Evolutionary conservation across 2,797 vertebrate genomes (phyloP), one percentile per base, ranked within the genome.

Genomic region (Vireo griseus): DNA sequence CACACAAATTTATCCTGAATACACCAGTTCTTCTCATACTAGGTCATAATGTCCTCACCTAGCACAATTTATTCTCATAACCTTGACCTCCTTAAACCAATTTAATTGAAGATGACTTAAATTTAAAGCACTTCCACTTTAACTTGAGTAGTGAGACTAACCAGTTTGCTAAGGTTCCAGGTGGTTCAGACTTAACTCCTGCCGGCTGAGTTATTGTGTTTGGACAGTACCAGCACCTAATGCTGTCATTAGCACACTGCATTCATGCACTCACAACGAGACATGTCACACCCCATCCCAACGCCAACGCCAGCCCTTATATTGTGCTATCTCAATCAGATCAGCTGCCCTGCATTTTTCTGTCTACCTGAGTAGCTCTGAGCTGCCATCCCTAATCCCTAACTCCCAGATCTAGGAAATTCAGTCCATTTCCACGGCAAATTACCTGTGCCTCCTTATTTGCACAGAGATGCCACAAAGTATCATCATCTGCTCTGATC

Each of bases 401-500:
- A 40, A 66, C 40, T 65, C 35, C 29, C 44, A 61, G 16, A 74
- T 22, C 45, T 57, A 80, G 39, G 42, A 88, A 88, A 61, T 52
- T n/a, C 78, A 82, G 17, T 25, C 47, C 29, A 19, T 25, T 85
- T 71, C 59, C 54, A 52, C 51, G 82, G 16, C 52, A 82, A 77
- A 76, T 77, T 77, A 80, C 57, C 61, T 37, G n/a, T 67, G 44
- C 11, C 17, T 93, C 51, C 68, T 71, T 52, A 90, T 65, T 92
- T 89, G 77, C 44, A 87, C 65, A 87, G 47, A 92, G 59, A 71
- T 71, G 28, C 31, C 57, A 59, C 24, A 35, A 65, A 57, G 17
- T 31, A 65, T 45, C 35, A 12, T 8, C 14, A 72, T 47, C 39
- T 82, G n/a, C 44, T 86, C 59, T 71, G 55, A 91, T 83, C 33